Conservation (phyloP, 2,888 invertebrate genomes). For the Lasioglossum oenotherae region DNA sequence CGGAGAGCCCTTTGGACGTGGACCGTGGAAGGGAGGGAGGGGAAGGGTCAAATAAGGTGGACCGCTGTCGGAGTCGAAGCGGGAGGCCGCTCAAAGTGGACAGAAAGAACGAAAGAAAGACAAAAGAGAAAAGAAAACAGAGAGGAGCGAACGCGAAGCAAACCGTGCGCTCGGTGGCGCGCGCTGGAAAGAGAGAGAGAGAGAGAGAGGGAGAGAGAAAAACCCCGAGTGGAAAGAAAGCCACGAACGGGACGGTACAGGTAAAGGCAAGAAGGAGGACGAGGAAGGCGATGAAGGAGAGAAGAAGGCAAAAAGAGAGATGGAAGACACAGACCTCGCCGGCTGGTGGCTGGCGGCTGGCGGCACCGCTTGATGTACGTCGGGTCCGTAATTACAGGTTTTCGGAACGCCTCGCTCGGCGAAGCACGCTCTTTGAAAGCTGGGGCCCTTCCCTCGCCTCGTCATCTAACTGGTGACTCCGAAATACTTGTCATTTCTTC, state of each 20-base stretch:
- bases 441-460: conserved; percentile 82
- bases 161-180: conserved; percentile 22
- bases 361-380: conserved; percentile 84
- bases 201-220: neutral
- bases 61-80: conserved; percentile 63
- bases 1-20: conserved; percentile 57
- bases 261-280: conserved; percentile 57
- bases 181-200: conserved; percentile 8
- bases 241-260: conserved; percentile 53
- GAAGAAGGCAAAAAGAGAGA: conserved; percentile 66
- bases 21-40: conserved; percentile 20
- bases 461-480: conserved; percentile 70
- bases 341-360: conserved; percentile 74
- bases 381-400: conserved; percentile 84
- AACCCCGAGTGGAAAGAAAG: conserved; percentile 43
- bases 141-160: conserved; percentile 42
- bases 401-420: conserved; percentile 78
- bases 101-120: conserved; percentile 60
- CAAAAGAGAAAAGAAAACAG: conserved; percentile 54
- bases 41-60: conserved; percentile 62
- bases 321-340: conserved; percentile 70
- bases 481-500: conserved; percentile 59
- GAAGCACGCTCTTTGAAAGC: conserved; percentile 78
- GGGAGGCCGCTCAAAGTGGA: conserved; percentile 62
- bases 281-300: conserved; percentile 61